Evolutionary conservation across 2,888 invertebrate genomes (phyloP), one percentile per base, ranked within the genome.

Genomic region (Stenodera caucasica): DNA sequence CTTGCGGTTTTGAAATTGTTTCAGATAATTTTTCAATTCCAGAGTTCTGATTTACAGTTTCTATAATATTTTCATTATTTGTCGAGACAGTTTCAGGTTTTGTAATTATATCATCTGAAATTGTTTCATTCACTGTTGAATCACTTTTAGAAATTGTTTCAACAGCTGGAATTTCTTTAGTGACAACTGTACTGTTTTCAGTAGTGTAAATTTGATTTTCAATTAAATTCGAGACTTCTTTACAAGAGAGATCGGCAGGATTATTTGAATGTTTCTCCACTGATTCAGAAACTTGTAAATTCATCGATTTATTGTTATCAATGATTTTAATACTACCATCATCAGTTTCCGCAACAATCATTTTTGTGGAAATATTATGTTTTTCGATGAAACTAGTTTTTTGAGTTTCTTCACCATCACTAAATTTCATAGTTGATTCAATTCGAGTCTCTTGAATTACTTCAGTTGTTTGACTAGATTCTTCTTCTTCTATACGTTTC

Each of bases 381-480:
- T 57, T 59, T 7, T 30, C 51, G 11, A 53, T 29, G 4, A 60
- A 32, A 54, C 33, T 63, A 9, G 63, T 49, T 15, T 60, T n/a
- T 15, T 54, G 59, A 8, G n/a, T 54, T 53, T 56, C 45, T 54
- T 60, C 54, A 32, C 57, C 59, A 54, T 63, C 59, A 40, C 21
- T 21, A 51, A 51, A 63, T 35, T 59, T 60, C 7, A 32, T 9
- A 30, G 49, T 40, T 14, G 63, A 60, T 54, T 60, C 63, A 6
- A 63, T 15, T 23, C 30, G 49, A 18, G 54, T 21, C 14, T 57
- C 18, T 21, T 53, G 33, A 18, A 30, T 14, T 7, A 7, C 49
- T 8, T 55, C 18, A 6, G 12, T 29, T 12, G 21, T 18, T 49
- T 21, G 6, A 21, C 7, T 45, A 32, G 6, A 30, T 33, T 29